Evolutionary conservation across 2,113 vertebrate species (phyloP).

Genomic region (Girardinichthys multiradiatus): DNA sequence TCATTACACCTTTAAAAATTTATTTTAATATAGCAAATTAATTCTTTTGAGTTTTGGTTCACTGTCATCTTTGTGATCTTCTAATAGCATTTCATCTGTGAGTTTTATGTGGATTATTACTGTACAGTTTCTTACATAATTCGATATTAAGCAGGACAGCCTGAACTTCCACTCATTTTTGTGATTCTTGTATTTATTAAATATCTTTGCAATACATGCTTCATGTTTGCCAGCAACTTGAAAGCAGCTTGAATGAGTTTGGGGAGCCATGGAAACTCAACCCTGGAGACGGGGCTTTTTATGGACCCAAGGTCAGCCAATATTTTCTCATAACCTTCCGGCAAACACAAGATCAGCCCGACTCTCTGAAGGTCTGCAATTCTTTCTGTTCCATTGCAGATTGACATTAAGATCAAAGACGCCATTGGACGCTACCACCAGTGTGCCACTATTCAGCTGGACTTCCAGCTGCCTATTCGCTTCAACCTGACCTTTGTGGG

Average conservation of each 20-base stretch:
- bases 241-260: conserved; percentile 90
- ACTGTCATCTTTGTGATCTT: conserved; percentile 15
- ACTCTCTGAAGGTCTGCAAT: neutral
- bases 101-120: conserved; percentile 11
- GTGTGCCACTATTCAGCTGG: conserved; percentile 95
- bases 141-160: neutral
- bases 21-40: no score
- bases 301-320: conserved; percentile 91
- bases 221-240: conserved; percentile 85
- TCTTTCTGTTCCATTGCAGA: conserved; percentile 77
- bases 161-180: neutral
- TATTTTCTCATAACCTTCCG: neutral
- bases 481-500: conserved; percentile 93
- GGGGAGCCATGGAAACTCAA: conserved; percentile 91
- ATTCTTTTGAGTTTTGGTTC: conserved; percentile 8
- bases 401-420: conserved; percentile 95
- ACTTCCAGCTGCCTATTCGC: conserved; percentile 93
- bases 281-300: conserved; percentile 94
- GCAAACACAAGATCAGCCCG: neutral
- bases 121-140: neutral
- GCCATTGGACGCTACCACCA: conserved; percentile 94
- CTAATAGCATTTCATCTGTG: conserved; percentile 34
- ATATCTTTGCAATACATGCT: neutral
- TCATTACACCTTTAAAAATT: neutral
- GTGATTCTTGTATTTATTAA: conserved; percentile 8